phyloP scores from a whole-genome alignment of 1,140 invertebrate genomes.

The Watersipora subatra region DNA sequence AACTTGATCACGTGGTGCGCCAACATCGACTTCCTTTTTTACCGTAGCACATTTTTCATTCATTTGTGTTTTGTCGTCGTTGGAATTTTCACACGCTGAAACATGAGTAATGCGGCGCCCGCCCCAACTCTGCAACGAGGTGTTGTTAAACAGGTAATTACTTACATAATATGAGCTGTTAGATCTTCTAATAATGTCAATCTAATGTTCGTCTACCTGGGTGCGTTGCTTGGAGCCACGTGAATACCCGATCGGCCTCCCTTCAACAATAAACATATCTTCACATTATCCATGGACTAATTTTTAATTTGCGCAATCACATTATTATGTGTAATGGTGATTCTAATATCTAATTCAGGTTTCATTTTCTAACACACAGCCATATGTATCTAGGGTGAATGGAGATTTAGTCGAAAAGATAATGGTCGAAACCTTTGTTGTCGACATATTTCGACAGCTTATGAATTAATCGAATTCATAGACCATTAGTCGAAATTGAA shows the following conservation, averaged over 20 bases:
- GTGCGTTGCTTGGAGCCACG: neutral
- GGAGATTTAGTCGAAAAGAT: too few relatives aligned
- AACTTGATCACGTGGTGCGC: neutral
- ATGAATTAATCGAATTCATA: too few relatives aligned
- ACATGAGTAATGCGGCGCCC: constrained; percentile 15
- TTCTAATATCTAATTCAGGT: neutral
- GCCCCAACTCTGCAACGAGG: constrained; percentile 20
- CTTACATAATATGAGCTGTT: neutral
- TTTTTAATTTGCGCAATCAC: neutral
- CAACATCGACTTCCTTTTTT: neutral
- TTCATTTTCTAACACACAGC: too few relatives aligned
- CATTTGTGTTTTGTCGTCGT: constrained; percentile 7
- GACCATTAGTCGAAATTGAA: too few relatives aligned
- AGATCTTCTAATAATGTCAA: neutral
- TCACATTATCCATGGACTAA: neutral
- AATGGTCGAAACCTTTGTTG: too few relatives aligned
- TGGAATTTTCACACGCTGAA: neutral
- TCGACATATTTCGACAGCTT: too few relatives aligned
- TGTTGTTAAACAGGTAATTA: constrained; percentile 26
- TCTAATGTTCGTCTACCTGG: neutral
- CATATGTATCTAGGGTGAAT: too few relatives aligned
- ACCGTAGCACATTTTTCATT: neutral
- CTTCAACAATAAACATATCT: neutral
- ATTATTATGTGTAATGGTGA: neutral
- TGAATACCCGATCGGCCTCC: neutral